Evolutionary conservation across 53 echinoderm and acorn worm species (phyloP), one percentile per base, ranked within the genome.

Genomic region (Temnopleurus reevesii): DNA sequence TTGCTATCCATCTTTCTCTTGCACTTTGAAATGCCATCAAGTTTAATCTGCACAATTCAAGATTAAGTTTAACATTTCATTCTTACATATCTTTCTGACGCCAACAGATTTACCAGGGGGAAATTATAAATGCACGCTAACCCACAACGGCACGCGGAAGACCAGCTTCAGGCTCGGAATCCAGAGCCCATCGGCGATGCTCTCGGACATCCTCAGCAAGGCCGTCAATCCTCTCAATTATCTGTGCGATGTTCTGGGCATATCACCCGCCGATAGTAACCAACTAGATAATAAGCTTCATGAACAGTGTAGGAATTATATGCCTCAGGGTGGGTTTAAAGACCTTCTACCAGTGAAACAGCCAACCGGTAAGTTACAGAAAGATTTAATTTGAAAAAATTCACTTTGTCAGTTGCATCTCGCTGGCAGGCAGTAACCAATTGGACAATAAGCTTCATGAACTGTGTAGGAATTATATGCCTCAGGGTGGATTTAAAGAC

Each of bases 401-500:
- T n/a, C n/a, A n/a, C n/a, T n/a, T n/a, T n/a, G n/a, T n/a, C n/a
- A n/a, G n/a, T n/a, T n/a, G 89, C 26, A 87, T 97, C 28, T 97
- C 95, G 10, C 84, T 95, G 0, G 92, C 83, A 13, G 91, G 91
- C 64, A 84, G 86, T 46, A 97, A 93, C 44, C 46, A 90, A 31
- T 89, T 97, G 25, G 97, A 97, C 81, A 95, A 94, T 64, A 27
- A 58, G 27, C 91, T 97, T 25, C 93, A 86, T 38, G 84, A 93
- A 19, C 89, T 81, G 44, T 86, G 93, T 76, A 85, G 90, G 49
- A 77, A 54, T 34, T 45, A 86, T 46, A 46, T 93, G 84, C 92
- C 92, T 0, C 35, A 89, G 12, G 90, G 82, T 4, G 93, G 95
- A 2, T 77, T 92, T 33, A 61, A 55, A 2, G 53, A 89, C 54